Percentiles rank a stretch among this genome's conserved stretches.
Conservation (phyloP, 2,797 vertebrate genomes). For the Lagorchestes hirsutus region DNA sequence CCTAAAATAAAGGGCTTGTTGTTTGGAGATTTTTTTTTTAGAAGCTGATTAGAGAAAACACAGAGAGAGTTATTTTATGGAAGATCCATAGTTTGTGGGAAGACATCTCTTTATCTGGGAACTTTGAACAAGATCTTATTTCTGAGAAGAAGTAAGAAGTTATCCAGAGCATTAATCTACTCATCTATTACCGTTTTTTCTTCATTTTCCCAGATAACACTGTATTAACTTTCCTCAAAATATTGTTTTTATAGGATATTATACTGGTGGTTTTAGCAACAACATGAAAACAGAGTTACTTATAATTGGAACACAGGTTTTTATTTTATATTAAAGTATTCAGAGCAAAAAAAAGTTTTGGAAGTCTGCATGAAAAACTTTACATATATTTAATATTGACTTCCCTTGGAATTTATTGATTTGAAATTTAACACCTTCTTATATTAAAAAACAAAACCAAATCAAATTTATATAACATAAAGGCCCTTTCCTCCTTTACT, state of each 20-base stretch:
- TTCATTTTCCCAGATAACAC: not conserved
- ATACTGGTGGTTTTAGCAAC: not conserved
- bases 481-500: not conserved
- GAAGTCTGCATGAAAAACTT: not conserved
- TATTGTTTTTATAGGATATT: not conserved
- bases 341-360: not conserved
- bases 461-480: not conserved
- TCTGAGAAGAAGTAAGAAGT: not conserved
- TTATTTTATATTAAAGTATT: not conserved
- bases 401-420: not conserved
- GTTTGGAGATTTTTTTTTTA: not conserved
- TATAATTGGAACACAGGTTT: not conserved
- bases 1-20: not conserved
- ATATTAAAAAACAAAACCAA: not conserved
- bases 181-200: not conserved
- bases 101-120: not conserved
- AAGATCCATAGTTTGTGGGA: not conserved
- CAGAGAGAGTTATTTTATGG: not conserved
- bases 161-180: not conserved
- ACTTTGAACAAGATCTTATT: not conserved
- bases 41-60: not conserved
- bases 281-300: not conserved
- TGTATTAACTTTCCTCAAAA: not conserved
- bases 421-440: not conserved
- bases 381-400: not conserved